Percentiles rank a stretch among this genome's conserved stretches.
Evolutionary conservation across 2,888 invertebrate species (phyloP).

Genomic region (Colostygia pectinataria): DNA sequence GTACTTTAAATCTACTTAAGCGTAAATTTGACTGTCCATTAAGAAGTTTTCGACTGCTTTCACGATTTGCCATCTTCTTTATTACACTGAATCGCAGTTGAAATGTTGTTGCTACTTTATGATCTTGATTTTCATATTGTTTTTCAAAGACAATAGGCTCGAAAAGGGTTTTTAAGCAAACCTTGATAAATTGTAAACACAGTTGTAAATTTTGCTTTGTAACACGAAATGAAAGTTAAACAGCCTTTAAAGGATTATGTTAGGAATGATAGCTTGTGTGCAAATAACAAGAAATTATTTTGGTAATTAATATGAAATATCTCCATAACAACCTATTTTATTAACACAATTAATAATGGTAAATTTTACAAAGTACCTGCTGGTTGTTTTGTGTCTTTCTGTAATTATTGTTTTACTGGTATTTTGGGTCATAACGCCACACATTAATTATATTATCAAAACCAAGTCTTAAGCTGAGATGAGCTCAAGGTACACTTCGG

Average conservation of each 20-base stretch:
- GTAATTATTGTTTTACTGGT: too few relatives aligned
- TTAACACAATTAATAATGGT: not conserved
- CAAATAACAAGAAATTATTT: conserved; percentile 6
- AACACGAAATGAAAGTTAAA: conserved; percentile 4
- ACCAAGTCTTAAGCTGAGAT: too few relatives aligned
- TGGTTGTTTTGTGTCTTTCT: too few relatives aligned
- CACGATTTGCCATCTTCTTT: conserved; percentile 49
- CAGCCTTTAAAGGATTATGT: conserved; percentile 3
- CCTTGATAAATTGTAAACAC: conserved; percentile 2
- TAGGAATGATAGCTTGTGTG: conserved; percentile 7
- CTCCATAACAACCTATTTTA: not conserved
- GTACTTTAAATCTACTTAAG: conserved; percentile 64
- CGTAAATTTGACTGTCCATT: conserved; percentile 65
- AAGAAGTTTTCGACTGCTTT: conserved; percentile 60
- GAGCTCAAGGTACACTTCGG: too few relatives aligned
- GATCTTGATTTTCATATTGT: conserved; percentile 5
- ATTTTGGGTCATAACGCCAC: too few relatives aligned
- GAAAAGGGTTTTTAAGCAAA: too few relatives aligned
- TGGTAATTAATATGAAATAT: conserved; percentile 1
- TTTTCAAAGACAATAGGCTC: too few relatives aligned
- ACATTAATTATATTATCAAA: too few relatives aligned
- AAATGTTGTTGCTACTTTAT: conserved; percentile 39
- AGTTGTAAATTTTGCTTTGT: conserved; percentile 6
- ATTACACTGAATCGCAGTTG: conserved; percentile 44
- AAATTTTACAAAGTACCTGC: too few relatives aligned